phyloP scores from a whole-genome alignment of 2,113 vertebrate genomes.

The Pristiophorus japonicus region DNA sequence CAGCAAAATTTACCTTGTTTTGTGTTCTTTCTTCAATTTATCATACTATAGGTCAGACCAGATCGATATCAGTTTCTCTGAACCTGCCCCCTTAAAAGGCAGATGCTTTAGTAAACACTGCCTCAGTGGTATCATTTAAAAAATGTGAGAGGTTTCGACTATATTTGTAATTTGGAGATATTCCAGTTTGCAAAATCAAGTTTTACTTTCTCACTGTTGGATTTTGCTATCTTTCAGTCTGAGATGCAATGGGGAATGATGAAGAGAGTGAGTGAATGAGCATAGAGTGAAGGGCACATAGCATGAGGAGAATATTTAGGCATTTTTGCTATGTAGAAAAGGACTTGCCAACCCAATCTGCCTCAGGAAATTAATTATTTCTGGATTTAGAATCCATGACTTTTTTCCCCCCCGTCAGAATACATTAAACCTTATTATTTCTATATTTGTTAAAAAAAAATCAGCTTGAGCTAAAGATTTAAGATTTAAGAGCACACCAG shows the following conservation, averaged over 20 bases:
- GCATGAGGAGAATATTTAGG: too few relatives aligned
- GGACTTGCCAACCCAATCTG: neutral
- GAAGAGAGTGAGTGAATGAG: neutral
- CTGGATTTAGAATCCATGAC: neutral
- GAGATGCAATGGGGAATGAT: neutral
- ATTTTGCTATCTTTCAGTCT: neutral
- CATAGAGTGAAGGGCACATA: neutral
- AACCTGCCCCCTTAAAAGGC: neutral
- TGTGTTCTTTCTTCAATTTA: neutral
- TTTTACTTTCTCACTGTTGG: neutral
- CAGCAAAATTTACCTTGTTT: neutral
- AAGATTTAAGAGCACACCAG: neutral
- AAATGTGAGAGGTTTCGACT: neutral
- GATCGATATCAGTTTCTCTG: neutral
- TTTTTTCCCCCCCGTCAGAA: neutral
- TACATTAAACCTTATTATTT: neutral
- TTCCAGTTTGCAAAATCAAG: neutral
- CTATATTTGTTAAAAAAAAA: neutral
- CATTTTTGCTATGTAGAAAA: neutral
- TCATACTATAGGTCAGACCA: neutral
- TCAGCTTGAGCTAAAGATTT: constrained; percentile 2
- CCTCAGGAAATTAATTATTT: constrained; percentile 16
- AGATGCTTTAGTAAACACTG: neutral
- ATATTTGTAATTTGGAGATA: neutral
- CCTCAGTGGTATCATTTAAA: neutral